Conservation (phyloP, 2,113 vertebrate genomes). For the Edolisoma coerulescens region DNA sequence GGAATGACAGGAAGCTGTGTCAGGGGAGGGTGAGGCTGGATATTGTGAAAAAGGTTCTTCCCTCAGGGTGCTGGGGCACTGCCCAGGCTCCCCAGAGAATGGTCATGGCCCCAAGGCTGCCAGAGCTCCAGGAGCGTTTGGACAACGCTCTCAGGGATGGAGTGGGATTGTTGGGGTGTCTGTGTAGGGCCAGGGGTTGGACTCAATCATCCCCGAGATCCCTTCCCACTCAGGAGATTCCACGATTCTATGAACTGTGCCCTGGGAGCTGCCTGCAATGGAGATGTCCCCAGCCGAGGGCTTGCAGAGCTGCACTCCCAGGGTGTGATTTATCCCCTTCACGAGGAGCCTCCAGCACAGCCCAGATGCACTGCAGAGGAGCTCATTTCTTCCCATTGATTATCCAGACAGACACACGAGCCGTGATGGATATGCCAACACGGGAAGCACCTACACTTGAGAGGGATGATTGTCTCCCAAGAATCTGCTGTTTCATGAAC, state of each 20-base stretch:
- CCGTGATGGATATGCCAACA: constrained; percentile 2
- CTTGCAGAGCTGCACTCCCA: neutral
- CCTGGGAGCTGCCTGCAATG: neutral
- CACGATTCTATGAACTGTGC: neutral
- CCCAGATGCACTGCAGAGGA: neutral
- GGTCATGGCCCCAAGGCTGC: accelerated
- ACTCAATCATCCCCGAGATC: neutral
- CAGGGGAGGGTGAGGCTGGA: neutral
- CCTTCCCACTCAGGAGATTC: neutral
- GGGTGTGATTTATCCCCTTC: neutral
- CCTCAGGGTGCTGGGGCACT: neutral
- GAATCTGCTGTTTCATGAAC: neutral
- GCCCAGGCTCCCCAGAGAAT: neutral
- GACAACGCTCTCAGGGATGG: accelerated
- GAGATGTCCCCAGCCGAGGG: neutral
- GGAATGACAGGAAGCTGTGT: neutral
- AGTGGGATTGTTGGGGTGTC: neutral
- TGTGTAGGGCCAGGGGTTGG: neutral
- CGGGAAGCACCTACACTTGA: neutral
- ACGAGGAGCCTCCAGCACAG: neutral
- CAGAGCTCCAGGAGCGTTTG: neutral
- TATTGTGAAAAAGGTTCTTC: neutral
- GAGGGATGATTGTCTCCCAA: neutral
- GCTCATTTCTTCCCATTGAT: neutral
- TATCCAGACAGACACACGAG: neutral